Conservation (phyloP, 1,140 invertebrate genomes). For the Conus betulinus region DNA sequence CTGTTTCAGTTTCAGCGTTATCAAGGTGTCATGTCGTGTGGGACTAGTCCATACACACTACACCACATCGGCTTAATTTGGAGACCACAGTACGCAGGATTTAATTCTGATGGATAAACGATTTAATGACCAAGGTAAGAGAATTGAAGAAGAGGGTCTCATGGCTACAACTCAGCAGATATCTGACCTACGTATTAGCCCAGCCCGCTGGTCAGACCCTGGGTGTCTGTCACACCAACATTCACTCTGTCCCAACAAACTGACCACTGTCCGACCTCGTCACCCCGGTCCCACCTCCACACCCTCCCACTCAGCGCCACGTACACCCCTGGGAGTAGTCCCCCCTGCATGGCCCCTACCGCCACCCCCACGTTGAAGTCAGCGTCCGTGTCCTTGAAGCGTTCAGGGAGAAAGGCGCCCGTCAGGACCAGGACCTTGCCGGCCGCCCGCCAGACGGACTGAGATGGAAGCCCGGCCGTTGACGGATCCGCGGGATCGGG, state of each 20-base stretch:
- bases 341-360: constrained; percentile 51
- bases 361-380: constrained; percentile 65
- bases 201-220: no score
- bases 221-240: background rate
- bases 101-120: no score
- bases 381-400: constrained; percentile 61
- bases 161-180: background rate
- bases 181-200: background rate
- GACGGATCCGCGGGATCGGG: background rate
- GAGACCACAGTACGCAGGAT: background rate
- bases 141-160: background rate
- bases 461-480: background rate
- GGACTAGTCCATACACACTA: no score
- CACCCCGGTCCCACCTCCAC: constrained; percentile 27
- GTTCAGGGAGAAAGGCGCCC: constrained; percentile 58
- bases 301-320: constrained; percentile 55
- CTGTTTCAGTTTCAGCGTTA: no score
- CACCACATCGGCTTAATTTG: background rate
- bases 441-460: background rate
- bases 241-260: background rate
- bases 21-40: no score
- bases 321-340: constrained; percentile 47
- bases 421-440: constrained; percentile 52
- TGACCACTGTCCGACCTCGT: constrained; percentile 21
- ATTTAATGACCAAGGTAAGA: background rate